Evolutionary conservation across 2,888 invertebrate species (phyloP).

Genomic region (Erpobdella octoculata): DNA sequence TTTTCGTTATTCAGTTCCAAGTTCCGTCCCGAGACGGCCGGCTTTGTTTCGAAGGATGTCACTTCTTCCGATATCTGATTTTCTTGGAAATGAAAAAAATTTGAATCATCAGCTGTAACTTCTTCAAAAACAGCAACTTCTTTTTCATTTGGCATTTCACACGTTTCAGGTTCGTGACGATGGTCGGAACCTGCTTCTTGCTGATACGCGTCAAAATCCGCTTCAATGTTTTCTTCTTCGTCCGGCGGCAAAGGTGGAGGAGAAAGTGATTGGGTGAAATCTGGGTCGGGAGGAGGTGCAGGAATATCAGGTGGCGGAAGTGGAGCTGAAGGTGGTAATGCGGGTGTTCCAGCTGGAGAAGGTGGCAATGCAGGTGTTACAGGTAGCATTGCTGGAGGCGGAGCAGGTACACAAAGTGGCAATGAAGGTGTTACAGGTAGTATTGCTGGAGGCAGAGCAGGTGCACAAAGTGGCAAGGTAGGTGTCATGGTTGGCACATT

Average conservation of each 20-base stretch:
- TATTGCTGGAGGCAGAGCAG: too few species aligned
- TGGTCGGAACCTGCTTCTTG: not conserved
- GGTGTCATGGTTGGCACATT: too few species aligned
- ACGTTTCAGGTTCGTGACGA: not conserved
- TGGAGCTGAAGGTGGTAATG: not conserved
- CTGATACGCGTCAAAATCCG: not conserved
- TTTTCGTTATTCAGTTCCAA: not conserved
- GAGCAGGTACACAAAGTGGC: not conserved
- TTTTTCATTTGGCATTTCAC: not conserved
- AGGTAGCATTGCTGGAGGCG: not conserved
- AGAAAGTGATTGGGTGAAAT: not conserved
- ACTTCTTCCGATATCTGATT: not conserved
- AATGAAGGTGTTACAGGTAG: not conserved
- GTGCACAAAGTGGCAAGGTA: too few species aligned
- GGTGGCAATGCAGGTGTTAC: not conserved
- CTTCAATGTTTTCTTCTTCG: constrained; percentile 9
- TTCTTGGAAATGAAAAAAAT: not conserved
- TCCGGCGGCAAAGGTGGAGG: constrained; percentile 5
- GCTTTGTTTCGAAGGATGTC: not conserved
- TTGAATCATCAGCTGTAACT: not conserved
- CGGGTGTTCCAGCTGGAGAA: not conserved
- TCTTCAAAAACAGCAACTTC: not conserved
- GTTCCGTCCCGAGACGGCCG: not conserved
- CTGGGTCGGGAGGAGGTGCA: not conserved
- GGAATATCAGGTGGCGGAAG: not conserved